phyloP scores from a whole-genome alignment of 2,797 vertebrate genomes.

The Pampus argenteus region DNA sequence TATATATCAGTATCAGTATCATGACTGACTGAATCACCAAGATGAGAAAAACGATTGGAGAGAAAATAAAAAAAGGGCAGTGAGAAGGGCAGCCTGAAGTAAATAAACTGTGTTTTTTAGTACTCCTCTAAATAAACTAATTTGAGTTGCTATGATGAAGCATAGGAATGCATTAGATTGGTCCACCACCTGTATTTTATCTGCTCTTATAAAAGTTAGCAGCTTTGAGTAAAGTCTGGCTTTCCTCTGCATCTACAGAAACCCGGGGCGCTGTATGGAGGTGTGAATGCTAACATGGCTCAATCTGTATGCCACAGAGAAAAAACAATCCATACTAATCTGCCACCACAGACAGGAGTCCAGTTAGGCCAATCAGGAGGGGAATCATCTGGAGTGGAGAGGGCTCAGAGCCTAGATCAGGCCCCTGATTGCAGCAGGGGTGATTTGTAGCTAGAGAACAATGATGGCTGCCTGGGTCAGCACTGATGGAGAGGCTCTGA shows the following conservation, averaged over 20 bases:
- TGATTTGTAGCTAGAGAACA: conserved; percentile 85
- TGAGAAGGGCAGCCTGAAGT: background rate
- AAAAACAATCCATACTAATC: conserved; percentile 88
- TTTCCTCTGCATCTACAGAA: conserved; percentile 41
- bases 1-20: background rate
- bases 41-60: background rate
- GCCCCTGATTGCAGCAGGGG: conserved; percentile 84
- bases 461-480: conserved; percentile 82
- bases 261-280: conserved; percentile 39
- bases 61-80: background rate
- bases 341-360: conserved; percentile 83
- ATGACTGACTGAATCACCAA: background rate
- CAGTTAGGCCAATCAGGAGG: conserved; percentile 87
- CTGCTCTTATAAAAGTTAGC: conserved; percentile 27
- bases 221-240: conserved; percentile 24
- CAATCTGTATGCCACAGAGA: conserved; percentile 82
- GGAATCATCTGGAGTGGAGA: conserved; percentile 86
- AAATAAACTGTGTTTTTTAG: background rate
- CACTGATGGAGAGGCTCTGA: conserved; percentile 75
- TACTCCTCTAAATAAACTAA: background rate
- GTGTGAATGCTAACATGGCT: conserved; percentile 79
- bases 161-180: background rate
- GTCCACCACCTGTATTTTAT: conserved; percentile 3
- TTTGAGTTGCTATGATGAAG: background rate
- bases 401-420: conserved; percentile 78